Conservation (phyloP, 2,888 invertebrate species). For the Nephrotoma appendiculata region DNA sequence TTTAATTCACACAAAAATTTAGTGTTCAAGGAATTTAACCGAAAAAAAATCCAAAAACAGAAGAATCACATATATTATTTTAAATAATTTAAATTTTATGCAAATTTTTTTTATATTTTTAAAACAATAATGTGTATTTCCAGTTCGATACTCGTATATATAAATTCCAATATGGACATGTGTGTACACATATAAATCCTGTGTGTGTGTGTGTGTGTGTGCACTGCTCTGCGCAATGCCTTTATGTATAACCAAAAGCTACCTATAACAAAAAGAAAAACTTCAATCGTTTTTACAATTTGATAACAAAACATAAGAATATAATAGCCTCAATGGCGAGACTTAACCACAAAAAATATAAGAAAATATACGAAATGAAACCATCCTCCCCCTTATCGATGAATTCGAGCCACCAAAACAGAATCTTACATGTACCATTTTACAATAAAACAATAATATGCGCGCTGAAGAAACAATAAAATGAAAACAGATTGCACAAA, state of each 20-base stretch:
- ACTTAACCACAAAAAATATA: background rate
- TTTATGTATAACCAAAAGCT: background rate
- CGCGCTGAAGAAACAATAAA: background rate
- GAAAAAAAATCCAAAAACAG: background rate
- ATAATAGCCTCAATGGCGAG: background rate
- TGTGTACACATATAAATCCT: background rate
- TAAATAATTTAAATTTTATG: background rate
- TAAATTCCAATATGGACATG: background rate
- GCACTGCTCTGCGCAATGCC: background rate
- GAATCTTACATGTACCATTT: background rate
- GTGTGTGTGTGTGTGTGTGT: background rate
- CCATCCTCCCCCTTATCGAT: background rate
- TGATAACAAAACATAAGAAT: background rate
- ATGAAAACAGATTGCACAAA: background rate
- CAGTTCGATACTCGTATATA: background rate
- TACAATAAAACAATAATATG: background rate
- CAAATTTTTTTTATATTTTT: background rate
- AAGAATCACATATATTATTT: background rate
- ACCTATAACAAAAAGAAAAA: background rate
- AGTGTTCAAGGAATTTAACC: background rate
- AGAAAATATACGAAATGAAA: background rate
- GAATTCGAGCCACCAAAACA: background rate
- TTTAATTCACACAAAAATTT: background rate
- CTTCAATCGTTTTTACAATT: background rate
- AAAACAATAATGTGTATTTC: background rate